A percentile compares a stretch with the other conserved stretches of the same genome.
Evolutionary conservation across 2,113 vertebrate genomes (phyloP).

Genomic region (Halichoerus grypus): DNA sequence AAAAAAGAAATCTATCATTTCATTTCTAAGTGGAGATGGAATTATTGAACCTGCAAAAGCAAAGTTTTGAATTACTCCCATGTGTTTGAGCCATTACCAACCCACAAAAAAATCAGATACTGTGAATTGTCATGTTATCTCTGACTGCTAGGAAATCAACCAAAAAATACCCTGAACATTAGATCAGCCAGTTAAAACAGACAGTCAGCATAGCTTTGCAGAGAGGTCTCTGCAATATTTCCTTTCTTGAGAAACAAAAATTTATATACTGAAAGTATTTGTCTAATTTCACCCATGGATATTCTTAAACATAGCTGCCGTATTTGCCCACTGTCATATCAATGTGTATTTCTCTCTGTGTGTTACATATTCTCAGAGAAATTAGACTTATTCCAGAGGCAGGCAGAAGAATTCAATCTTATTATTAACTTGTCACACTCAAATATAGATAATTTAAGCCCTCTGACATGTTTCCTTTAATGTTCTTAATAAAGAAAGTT

Average conservation of each 20-base stretch:
- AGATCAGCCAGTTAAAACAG: background rate
- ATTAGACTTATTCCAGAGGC: background rate
- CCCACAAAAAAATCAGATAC: slow-evolving; percentile 58
- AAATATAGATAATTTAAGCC: slow-evolving; percentile 33
- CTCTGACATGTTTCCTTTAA: slow-evolving; percentile 1
- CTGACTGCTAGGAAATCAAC: slow-evolving; percentile 47
- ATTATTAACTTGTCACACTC: background rate
- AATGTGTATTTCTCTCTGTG: background rate
- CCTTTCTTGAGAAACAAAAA: slow-evolving; percentile 25
- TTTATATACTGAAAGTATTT: background rate
- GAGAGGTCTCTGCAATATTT: background rate
- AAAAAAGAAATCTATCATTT: slow-evolving; percentile 75
- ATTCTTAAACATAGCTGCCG: background rate
- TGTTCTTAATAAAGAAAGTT: slow-evolving; percentile 30
- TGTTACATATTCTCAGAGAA: background rate
- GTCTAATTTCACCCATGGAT: background rate
- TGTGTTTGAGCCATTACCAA: slow-evolving; percentile 65
- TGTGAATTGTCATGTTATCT: background rate
- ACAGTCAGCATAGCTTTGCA: background rate
- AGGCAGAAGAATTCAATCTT: slow-evolving; percentile 16
- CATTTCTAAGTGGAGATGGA: slow-evolving; percentile 79
- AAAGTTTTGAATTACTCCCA: slow-evolving; percentile 82
- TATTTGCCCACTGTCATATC: background rate
- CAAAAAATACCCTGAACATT: slow-evolving; percentile 12
- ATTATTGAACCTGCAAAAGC: slow-evolving; percentile 84